Percentiles rank a stretch among this genome's conserved stretches.
Evolutionary conservation across 2,797 vertebrate genomes (phyloP).

Genomic region (Arremon brunneinucha): DNA sequence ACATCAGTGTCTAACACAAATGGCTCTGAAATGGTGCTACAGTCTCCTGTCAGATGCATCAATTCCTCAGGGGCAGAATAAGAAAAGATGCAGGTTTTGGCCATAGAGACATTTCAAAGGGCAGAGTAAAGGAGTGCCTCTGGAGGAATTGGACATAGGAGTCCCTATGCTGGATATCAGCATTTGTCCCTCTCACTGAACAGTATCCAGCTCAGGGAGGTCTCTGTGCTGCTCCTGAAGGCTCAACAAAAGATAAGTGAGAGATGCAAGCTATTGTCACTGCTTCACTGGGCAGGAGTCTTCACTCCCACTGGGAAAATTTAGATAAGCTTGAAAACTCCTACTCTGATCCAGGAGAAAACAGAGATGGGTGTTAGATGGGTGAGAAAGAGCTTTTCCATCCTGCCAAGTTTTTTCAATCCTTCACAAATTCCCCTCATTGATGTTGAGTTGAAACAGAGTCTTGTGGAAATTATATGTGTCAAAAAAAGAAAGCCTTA

Average conservation of each 20-base stretch:
- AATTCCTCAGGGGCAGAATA: neutral
- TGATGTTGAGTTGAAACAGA: constrained; percentile 12
- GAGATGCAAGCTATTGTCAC: constrained; percentile 16
- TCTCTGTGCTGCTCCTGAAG: neutral
- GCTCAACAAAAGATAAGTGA: constrained; percentile 18
- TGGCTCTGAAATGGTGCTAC: neutral
- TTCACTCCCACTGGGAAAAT: constrained; percentile 20
- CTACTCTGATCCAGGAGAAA: constrained; percentile 1
- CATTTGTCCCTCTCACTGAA: neutral
- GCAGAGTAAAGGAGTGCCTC: neutral
- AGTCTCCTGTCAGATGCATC: neutral
- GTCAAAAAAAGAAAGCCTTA: constrained; percentile 25
- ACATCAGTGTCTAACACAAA: neutral
- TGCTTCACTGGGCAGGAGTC: neutral
- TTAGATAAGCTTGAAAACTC: constrained; percentile 34
- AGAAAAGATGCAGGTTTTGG: neutral
- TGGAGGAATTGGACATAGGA: neutral
- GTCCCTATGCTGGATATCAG: neutral
- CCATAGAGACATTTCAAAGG: neutral
- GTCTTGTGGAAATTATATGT: neutral
- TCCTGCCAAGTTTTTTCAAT: constrained; percentile 1
- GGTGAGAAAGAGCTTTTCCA: constrained; percentile 16
- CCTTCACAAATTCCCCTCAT: constrained; percentile 1
- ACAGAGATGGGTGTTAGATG: neutral
- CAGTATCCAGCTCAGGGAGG: neutral